phyloP scores from a whole-genome alignment of 2,888 invertebrate genomes.

The Trichopoda pennipes region DNA sequence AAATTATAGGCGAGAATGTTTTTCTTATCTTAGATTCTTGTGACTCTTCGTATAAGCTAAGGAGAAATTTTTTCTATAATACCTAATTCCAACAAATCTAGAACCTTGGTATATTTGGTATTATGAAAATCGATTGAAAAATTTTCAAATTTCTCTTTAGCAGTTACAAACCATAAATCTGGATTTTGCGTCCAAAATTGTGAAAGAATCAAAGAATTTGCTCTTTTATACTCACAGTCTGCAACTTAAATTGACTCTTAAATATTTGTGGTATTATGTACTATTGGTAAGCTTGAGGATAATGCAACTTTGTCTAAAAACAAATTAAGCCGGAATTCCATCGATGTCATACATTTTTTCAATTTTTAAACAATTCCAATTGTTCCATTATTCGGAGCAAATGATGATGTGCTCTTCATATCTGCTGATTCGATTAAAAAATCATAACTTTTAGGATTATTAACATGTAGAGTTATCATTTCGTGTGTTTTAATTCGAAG shows the following conservation, averaged over 20 bases:
- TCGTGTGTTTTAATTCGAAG: not conserved
- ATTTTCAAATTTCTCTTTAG: not conserved
- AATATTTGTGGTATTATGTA: too few species aligned
- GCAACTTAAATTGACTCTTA: too few species aligned
- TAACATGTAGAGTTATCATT: not conserved
- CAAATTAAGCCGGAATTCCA: not conserved
- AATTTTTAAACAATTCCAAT: not conserved
- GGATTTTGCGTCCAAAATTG: too few species aligned
- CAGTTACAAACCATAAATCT: not conserved
- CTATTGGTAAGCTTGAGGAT: too few species aligned
- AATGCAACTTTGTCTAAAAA: too few species aligned
- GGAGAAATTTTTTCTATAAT: slow-evolving; percentile 5
- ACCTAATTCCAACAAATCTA: not conserved
- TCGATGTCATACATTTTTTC: not conserved
- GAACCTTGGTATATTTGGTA: too few species aligned
- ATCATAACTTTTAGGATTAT: not conserved
- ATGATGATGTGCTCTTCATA: too few species aligned
- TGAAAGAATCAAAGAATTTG: too few species aligned
- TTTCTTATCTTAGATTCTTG: slow-evolving; percentile 23
- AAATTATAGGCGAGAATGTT: too few species aligned
- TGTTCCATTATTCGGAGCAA: not conserved
- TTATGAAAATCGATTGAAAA: too few species aligned
- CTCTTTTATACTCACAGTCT: too few species aligned
- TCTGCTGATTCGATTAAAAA: not conserved
- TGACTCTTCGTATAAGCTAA: not conserved